Evolutionary conservation across 2,888 invertebrate genomes (phyloP), one percentile per base, ranked within the genome.

Genomic region (Pseudococcus jackbeardsleyi): DNA sequence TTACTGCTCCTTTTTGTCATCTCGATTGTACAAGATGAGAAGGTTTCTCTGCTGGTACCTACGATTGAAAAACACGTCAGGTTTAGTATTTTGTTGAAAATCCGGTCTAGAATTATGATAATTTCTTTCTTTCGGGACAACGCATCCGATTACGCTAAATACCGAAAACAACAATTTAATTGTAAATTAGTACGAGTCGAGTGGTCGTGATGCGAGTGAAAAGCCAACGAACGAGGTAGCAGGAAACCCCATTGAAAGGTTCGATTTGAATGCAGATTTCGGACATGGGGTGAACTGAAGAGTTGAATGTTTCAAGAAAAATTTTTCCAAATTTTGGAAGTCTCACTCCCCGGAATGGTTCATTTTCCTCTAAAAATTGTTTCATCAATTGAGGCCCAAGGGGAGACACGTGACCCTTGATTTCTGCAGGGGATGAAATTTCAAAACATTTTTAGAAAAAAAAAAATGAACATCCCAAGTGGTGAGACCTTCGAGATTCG

Each of bases 41-140:
- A 15, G 11, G 17, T 50, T 19, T 59, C 19, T 54, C 15, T 54
- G 17, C 54, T 64, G 19, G 64, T 64, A 15, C 15, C 6, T 72
- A 15, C 33, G 68, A 72, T 72, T 72, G 68, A 33, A 33, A 72
- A 72, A 72, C 68, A 72, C 68, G 33, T 33, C 68, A 72, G 68
- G 68, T 72, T 72, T 15, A 72, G 68, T 33, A 26, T 15, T 68
- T 72, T 72, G 68, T 72, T 26, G 12, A 26, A 26, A 72, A 72
- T 72, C 68, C 68, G 68, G 68, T 72, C 68, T 72, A n/a, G 68
- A 59, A 59, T 59, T 59, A 59, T 59, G 59, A 59, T 59, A 59
- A 59, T 72, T 72, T 72, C 33, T 72, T 72, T 72, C 68, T 26
- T 72, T 72, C 26, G 22, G 19, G 4, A 12, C 64, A 26, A 72